Evolutionary conservation across 2,113 vertebrate genomes (phyloP).

Genomic region (Podilymbus podiceps): DNA sequence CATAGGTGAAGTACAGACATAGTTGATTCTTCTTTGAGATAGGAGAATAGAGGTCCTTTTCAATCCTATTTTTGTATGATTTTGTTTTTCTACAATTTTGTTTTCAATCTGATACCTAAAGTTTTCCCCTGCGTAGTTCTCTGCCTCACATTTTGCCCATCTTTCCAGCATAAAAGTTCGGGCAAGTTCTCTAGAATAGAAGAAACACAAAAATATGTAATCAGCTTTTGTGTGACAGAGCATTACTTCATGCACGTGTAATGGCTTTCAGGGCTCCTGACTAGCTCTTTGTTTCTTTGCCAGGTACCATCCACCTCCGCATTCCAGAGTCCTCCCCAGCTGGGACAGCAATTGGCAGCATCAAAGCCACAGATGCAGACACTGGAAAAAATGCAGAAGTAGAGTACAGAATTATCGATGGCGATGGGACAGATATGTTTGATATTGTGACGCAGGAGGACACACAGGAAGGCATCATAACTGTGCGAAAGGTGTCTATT

Average conservation of each 20-base stretch:
- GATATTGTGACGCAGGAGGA: slow-evolving; percentile 78
- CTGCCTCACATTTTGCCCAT: not conserved
- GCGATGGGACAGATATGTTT: slow-evolving; percentile 81
- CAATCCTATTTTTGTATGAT: not conserved
- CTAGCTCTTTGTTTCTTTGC: slow-evolving; percentile 16
- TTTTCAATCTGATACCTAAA: not conserved
- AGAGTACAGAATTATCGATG: slow-evolving; percentile 80
- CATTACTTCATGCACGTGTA: not conserved
- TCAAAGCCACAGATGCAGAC: slow-evolving; percentile 82
- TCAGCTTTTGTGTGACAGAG: not conserved
- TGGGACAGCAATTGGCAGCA: slow-evolving; percentile 77
- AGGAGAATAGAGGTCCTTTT: not conserved
- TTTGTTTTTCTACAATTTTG: not conserved
- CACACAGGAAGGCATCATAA: slow-evolving; percentile 82
- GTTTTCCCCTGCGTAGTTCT: not conserved
- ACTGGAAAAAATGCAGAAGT: slow-evolving; percentile 82
- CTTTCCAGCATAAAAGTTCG: not conserved
- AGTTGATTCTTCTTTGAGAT: not conserved
- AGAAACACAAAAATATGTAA: not conserved
- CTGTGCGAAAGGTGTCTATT: slow-evolving; percentile 75
- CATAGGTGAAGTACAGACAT: not conserved
- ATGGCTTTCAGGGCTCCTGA: not conserved
- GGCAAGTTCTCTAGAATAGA: not conserved
- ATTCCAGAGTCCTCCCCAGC: slow-evolving; percentile 77
- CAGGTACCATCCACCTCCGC: slow-evolving; percentile 78